Base-by-base conservation (phyloP, 2,797 vertebrate genomes). In the Paramormyrops hopkinsi region DNA sequence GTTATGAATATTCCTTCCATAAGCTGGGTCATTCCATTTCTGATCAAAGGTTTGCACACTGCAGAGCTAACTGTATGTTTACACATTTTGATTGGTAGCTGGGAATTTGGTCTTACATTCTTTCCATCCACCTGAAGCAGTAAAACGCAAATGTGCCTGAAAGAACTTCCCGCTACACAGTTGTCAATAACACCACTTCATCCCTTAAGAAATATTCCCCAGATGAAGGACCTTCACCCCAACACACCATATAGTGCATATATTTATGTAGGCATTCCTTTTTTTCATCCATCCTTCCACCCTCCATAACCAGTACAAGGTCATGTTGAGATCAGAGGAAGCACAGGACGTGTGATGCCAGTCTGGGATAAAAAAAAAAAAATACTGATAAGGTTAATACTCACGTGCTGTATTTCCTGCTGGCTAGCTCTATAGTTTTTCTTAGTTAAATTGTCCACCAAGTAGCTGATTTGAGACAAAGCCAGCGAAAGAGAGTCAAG, bases 401-500 rank as follows among this genome's bases (percentile, higher is more conserved):
- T 99, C 94, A 99, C 99, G 94, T 99, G 98, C 94, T 99, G 97
- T 99, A 99, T 99, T 97, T 99, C 99, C 96, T 99, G 98, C 97
- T 99, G 99, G 98, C 98, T 99, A 96, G 98, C 98, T 97, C 98
- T 95, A 97, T 99, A 99, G 95, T 99, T 99, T 97, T 99, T 99
- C 98, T 99, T 99, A 93, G 98, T 99, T 97, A 99, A 98, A 99
- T 99, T 99, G 97, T 99, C 99, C 97, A 99, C 99, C 97, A 99
- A 97, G 97, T 99, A 99, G 97, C 98, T 98, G 98, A 99, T 99
- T 98, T 99, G 98, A 99, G 99, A 99, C 98, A 99, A 99, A 97
- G 99, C 99, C 98, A 99, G 98, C 98, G 99, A 99, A 96, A 99
- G 98, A 98, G 99, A 99, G 96, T 99, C 99, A 99, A 99, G 99